Conservation (phyloP, 2,797 vertebrate species). For the Mastacembelus armatus region DNA sequence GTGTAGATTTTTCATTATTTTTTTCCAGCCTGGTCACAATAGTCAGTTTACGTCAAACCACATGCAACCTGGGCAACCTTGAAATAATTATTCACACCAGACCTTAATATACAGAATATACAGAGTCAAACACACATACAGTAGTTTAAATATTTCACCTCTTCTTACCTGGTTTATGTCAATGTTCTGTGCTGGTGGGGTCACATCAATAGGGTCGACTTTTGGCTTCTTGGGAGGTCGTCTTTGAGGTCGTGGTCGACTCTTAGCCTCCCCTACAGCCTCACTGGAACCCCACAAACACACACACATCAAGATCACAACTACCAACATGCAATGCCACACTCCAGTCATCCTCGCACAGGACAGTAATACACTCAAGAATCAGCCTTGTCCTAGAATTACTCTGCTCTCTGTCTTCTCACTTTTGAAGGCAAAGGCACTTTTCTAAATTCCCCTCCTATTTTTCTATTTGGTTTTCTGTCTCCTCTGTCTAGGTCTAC, state of each 20-base stretch:
- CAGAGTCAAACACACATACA: not conserved
- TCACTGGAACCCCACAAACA: slow-evolving; percentile 65
- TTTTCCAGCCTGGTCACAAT: not conserved
- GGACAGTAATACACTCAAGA: not conserved
- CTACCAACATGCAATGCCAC: slow-evolving; percentile 29
- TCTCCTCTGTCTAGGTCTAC: slow-evolving; percentile 6
- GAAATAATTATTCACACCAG: not conserved
- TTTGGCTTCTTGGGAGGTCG: slow-evolving; percentile 59
- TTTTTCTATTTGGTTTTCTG: not conserved
- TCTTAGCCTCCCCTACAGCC: slow-evolving; percentile 67
- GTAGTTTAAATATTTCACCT: not conserved
- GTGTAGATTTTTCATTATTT: slow-evolving; percentile 3
- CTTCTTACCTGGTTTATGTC: slow-evolving; percentile 75
- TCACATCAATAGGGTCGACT: slow-evolving; percentile 43
- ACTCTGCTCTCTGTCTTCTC: not conserved
- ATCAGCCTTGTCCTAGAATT: not conserved
- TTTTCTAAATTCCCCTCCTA: not conserved
- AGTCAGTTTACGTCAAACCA: not conserved
- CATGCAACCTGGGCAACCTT: not conserved
- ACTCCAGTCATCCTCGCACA: slow-evolving; percentile 57
- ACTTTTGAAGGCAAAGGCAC: not conserved
- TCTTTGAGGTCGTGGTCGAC: slow-evolving; percentile 67
- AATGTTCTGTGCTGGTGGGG: slow-evolving; percentile 59
- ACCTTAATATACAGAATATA: not conserved
- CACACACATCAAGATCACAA: slow-evolving; percentile 47